Evolutionary conservation across 2,113 vertebrate species (phyloP), one percentile per base, ranked within the genome.

Genomic region (Charina bottae): DNA sequence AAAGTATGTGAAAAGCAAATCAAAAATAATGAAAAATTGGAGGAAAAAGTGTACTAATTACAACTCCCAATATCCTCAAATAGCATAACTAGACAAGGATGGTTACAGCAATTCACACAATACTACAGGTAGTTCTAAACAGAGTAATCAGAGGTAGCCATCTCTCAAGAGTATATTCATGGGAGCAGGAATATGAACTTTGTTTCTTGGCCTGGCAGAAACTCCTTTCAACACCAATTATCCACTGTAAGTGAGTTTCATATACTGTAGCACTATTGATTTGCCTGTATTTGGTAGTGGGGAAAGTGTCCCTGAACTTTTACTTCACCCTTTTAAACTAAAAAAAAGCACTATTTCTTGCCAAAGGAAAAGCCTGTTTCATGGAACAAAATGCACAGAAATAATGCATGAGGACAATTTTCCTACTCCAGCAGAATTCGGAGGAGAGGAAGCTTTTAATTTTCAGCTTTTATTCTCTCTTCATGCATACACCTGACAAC

Each of bases 401-500:
- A 87, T 46, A 89, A 53, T 42, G 78, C 23, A 86, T 2, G 83
- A 85, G 0, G 26, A 21, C 54, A 88, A 78, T 92, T 89, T 89
- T 64, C 91, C 58, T 59, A 23, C 85, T 88, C 89, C 3, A 62
- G 60, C 4, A 92, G 92, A 92, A 92, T 3, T 33, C 7, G 88
- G 6, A 89, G 12, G 23, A 72, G 0, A 72, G 0, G 53, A 93
- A 58, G 11, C 91, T 5, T 11, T 72, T 90, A 93, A 93, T 85
- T 93, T 92, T 94, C 53, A 94, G 49, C 55, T 92, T 89, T 54
- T 93, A 23, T 90, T 13, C 13, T 91, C 58, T 85, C 89, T 90
- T 13, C 3, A 88, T 3, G 17, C n/a, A 49, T 86, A 0, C 0
- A 92, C 6, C 26, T 60, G 68, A 72, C 21, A 17, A 55, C 90